phyloP scores from a whole-genome alignment of 2,113 vertebrate genomes.

The Dasyprocta punctata region DNA sequence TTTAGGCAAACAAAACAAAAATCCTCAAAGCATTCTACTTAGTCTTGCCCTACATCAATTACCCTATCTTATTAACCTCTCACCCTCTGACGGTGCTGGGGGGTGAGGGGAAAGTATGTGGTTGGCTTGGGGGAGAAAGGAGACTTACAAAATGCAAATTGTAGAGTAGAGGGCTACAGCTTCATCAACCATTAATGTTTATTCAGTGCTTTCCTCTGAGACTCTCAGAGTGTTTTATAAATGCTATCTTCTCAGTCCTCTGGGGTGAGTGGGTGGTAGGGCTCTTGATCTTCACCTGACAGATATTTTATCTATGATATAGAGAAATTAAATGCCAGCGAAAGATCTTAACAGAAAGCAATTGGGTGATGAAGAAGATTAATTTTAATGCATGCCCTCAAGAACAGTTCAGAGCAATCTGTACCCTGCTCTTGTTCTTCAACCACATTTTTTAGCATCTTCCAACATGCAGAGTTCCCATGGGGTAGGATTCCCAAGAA shows the following conservation, averaged over 20 bases:
- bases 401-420: background rate
- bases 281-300: conserved; percentile 51
- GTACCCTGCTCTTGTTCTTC: background rate
- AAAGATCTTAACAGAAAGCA: conserved; percentile 58
- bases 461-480: background rate
- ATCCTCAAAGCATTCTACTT: conserved; percentile 31
- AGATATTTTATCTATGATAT: conserved; percentile 7
- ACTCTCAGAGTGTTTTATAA: conserved; percentile 33
- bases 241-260: conserved; percentile 7
- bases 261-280: background rate
- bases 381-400: conserved; percentile 3
- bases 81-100: background rate
- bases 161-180: background rate
- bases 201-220: conserved; percentile 24
- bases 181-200: background rate
- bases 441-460: conserved; percentile 21
- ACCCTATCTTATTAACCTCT: conserved; percentile 52
- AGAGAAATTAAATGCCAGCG: conserved; percentile 48
- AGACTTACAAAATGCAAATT: conserved; percentile 10
- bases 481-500: conserved; percentile 18
- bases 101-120: background rate
- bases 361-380: conserved; percentile 20
- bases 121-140: background rate
- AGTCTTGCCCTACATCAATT: background rate
- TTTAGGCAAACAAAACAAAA: conserved; percentile 50